phyloP scores from a whole-genome alignment of 2,888 invertebrate genomes.

The Platycnemis pennipes region DNA sequence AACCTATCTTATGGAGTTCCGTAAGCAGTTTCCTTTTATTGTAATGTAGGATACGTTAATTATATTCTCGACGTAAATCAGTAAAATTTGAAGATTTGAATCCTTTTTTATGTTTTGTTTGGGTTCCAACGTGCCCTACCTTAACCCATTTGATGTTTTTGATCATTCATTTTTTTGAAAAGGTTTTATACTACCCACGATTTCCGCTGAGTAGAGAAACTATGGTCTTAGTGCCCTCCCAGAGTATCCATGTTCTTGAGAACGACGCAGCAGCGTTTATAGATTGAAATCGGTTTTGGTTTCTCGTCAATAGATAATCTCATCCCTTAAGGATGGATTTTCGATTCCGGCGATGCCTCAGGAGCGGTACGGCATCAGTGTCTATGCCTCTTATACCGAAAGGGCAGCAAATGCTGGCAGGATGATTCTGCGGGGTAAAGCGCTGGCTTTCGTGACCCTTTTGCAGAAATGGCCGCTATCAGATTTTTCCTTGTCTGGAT shows the following conservation, averaged over 20 bases:
- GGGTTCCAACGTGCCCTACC: not conserved
- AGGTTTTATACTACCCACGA: not conserved
- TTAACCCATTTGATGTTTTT: not conserved
- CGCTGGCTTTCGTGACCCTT: not conserved
- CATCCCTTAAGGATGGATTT: not conserved
- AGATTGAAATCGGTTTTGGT: not conserved
- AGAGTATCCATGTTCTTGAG: not conserved
- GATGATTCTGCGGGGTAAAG: not conserved
- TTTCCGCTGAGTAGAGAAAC: not conserved
- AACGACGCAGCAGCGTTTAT: not conserved
- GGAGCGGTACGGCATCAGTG: not conserved
- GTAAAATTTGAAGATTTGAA: too few relatives aligned
- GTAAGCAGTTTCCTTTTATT: too few relatives aligned
- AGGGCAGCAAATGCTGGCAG: not conserved
- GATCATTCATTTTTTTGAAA: not conserved
- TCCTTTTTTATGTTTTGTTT: not conserved
- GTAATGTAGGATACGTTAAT: too few relatives aligned
- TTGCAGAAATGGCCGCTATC: not conserved
- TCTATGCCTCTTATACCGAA: not conserved
- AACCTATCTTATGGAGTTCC: too few relatives aligned
- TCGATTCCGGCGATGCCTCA: not conserved
- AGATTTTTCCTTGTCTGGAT: not conserved
- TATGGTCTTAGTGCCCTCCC: not conserved
- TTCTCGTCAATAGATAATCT: not conserved
- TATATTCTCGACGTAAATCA: too few relatives aligned